Conservation (phyloP, 2,888 invertebrate species). For the Amblyjoppa proteus region DNA sequence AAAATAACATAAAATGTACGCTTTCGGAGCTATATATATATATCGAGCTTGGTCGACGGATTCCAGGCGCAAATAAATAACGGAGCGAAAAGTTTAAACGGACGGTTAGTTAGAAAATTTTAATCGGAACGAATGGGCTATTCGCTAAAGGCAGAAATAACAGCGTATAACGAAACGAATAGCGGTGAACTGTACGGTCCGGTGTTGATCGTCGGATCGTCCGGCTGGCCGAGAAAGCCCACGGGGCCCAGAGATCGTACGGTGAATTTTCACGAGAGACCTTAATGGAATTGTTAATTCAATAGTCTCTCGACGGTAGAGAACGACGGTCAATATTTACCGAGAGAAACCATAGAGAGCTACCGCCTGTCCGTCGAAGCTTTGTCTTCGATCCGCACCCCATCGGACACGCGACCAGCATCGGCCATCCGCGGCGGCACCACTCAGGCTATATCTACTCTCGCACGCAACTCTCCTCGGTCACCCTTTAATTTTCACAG, state of each 20-base stretch:
- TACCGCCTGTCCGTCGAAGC: constrained; percentile 19
- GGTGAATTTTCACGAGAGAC: constrained; percentile 65
- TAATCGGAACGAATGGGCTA: not conserved
- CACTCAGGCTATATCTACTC: not conserved
- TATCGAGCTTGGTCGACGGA: not conserved
- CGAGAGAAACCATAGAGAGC: constrained; percentile 46
- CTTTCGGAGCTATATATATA: not conserved
- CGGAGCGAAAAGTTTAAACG: not conserved
- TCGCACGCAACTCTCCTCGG: not conserved
- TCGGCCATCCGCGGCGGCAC: constrained; percentile 6
- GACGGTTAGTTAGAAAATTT: not conserved
- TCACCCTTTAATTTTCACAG: not conserved
- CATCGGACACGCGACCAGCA: constrained; percentile 19
- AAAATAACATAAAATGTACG: not conserved
- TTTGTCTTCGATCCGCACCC: constrained; percentile 42
- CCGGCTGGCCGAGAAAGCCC: not conserved
- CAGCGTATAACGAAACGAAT: not conserved
- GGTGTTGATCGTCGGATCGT: constrained; percentile 6
- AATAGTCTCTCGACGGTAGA: constrained; percentile 66
- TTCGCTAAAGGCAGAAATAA: not conserved
- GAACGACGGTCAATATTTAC: constrained; percentile 75
- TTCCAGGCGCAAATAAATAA: not conserved
- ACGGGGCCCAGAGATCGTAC: constrained; percentile 29
- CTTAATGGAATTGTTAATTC: constrained; percentile 77
- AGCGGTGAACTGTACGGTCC: constrained; percentile 3